Conservation (phyloP, 2,113 vertebrate genomes). For the Deroptyus accipitrinus region DNA sequence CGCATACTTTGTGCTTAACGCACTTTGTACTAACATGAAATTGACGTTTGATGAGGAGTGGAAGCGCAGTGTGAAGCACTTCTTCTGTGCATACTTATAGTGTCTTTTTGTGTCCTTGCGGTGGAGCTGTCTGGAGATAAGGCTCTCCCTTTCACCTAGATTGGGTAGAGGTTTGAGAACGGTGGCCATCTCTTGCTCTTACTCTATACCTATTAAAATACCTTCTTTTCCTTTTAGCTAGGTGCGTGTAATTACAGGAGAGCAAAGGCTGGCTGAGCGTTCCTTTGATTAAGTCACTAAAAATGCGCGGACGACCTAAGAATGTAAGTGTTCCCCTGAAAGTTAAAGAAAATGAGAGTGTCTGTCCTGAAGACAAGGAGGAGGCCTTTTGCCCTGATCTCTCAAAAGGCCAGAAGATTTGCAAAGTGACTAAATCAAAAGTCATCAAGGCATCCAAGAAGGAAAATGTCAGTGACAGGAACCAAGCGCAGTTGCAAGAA, state of each 20-base stretch:
- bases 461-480: background rate
- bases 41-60: no score
- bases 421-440: background rate
- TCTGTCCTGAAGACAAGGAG: background rate
- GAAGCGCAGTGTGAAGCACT: rapidly evolving
- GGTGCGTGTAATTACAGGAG: background rate
- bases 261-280: background rate
- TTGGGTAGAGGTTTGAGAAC: background rate
- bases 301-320: background rate
- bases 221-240: background rate
- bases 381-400: background rate
- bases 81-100: background rate
- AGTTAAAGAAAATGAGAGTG: background rate
- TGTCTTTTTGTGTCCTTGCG: background rate
- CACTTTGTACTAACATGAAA: rapidly evolving
- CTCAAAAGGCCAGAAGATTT: background rate
- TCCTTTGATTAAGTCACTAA: background rate
- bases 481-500: rapidly evolving
- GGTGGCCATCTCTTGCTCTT: background rate
- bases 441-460: background rate
- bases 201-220: background rate
- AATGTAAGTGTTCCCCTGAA: background rate
- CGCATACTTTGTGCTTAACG: background rate
- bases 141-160: background rate
- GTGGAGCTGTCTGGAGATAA: background rate